Percentiles rank a stretch among this genome's conserved stretches.
These are phyloP conservation scores for Lasioglossum leucozonium DNA, from an alignment of 2,888 invertebrate species.

Conservation along the genomic window DNA sequence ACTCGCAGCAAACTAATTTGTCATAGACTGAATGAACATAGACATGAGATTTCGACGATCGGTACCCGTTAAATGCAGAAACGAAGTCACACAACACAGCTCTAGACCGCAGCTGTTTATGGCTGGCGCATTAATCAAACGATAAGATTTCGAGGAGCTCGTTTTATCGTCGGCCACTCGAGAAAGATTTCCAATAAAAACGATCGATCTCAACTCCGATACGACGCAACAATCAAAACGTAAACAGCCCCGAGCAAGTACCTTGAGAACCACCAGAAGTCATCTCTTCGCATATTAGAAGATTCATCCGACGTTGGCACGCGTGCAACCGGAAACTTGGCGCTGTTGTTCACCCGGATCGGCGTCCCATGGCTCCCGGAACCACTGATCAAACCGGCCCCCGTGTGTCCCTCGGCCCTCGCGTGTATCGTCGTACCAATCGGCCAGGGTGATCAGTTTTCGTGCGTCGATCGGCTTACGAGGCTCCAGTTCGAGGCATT, in stretches of 20 bases:
- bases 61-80: too few relatives aligned
- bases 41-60: too few relatives aligned
- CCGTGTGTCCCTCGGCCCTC: background rate
- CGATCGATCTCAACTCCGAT: background rate
- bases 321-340: conserved; percentile 23
- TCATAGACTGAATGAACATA: too few relatives aligned
- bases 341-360: background rate
- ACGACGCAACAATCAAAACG: background rate
- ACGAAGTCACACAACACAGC: background rate
- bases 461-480: background rate
- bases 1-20: too few relatives aligned
- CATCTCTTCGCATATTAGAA: conserved; percentile 72
- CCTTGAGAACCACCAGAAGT: conserved; percentile 59
- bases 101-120: background rate
- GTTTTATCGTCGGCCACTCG: too few relatives aligned
- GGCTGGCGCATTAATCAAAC: background rate
- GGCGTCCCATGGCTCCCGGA: background rate
- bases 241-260: conserved; percentile 21
- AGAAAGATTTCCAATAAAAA: background rate
- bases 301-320: conserved; percentile 56
- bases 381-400: background rate
- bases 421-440: background rate
- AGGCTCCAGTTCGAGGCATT: conserved; percentile 27
- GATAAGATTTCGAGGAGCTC: too few relatives aligned
- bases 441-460: background rate